phyloP scores from a whole-genome alignment of 2,113 vertebrate species.

The Canis aureus region DNA sequence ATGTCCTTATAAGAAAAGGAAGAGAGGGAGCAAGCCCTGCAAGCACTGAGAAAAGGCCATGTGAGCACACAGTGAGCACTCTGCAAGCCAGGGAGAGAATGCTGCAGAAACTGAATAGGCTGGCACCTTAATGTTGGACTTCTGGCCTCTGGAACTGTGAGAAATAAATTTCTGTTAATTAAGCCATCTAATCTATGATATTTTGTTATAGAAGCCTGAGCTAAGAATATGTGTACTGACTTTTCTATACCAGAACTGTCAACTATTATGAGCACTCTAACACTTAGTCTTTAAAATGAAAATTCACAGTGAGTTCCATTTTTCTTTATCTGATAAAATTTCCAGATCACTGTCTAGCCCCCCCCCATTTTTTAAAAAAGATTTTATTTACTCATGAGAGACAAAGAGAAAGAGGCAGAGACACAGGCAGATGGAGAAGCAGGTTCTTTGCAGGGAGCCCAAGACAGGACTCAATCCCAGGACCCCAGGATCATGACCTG shows the following conservation, averaged over 20 bases:
- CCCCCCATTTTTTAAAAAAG: too few species aligned
- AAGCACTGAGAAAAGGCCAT: background rate
- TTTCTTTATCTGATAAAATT: background rate
- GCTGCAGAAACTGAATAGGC: background rate
- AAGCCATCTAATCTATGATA: background rate
- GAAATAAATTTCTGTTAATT: background rate
- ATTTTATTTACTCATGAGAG: too few species aligned
- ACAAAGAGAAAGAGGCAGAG: too few species aligned
- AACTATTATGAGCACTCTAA: background rate
- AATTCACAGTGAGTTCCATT: background rate
- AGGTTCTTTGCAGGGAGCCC: too few species aligned
- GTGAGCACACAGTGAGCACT: background rate
- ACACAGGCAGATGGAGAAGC: too few species aligned
- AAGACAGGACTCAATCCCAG: too few species aligned
- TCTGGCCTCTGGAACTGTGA: background rate
- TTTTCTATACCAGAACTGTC: background rate
- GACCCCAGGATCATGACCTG: too few species aligned
- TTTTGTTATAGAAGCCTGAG: slow-evolving; percentile 1
- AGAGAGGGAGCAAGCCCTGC: background rate
- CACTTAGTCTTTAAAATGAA: background rate
- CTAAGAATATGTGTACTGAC: background rate
- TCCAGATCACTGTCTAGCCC: background rate
- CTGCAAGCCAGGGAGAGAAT: background rate
- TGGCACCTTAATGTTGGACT: background rate
- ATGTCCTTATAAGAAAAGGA: background rate